Conservation (phyloP, 2,113 vertebrate species). For the Rhagologus leucostigma region DNA sequence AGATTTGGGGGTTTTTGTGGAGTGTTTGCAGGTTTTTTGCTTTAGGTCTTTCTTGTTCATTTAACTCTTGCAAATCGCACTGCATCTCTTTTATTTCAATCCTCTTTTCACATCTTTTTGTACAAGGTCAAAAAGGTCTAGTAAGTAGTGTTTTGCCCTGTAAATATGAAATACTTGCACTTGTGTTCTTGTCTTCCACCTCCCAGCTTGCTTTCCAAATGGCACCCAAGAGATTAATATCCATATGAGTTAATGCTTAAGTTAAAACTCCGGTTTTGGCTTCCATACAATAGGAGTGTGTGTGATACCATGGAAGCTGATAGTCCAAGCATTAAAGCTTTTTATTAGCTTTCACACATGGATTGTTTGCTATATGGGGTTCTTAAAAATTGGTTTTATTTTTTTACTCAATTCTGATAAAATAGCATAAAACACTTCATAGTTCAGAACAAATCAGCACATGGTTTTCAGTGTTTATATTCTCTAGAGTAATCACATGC, state of each 20-base stretch:
- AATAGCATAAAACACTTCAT: neutral
- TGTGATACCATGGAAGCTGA: neutral
- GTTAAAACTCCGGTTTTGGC: conserved; percentile 2
- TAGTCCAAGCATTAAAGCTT: neutral
- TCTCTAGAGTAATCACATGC: neutral
- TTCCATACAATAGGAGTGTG: neutral
- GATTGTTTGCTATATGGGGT: neutral
- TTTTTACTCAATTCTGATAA: neutral
- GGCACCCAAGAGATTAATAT: conserved; percentile 28
- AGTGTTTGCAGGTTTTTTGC: neutral
- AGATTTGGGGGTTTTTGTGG: accelerated
- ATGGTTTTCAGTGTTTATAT: neutral
- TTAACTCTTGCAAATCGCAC: neutral
- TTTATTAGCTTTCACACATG: neutral
- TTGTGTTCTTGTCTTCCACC: neutral
- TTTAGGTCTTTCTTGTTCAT: neutral
- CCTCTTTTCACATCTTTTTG: neutral
- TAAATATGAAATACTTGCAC: neutral
- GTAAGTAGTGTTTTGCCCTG: neutral
- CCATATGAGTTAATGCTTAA: conserved; percentile 12
- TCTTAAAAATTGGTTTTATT: neutral
- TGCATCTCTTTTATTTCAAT: neutral
- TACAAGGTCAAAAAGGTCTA: neutral
- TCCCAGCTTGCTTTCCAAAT: neutral
- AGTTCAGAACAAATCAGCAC: neutral